Evolutionary conservation across 2,888 invertebrate genomes (phyloP).

Genomic region (Cryptosula pallasiana): DNA sequence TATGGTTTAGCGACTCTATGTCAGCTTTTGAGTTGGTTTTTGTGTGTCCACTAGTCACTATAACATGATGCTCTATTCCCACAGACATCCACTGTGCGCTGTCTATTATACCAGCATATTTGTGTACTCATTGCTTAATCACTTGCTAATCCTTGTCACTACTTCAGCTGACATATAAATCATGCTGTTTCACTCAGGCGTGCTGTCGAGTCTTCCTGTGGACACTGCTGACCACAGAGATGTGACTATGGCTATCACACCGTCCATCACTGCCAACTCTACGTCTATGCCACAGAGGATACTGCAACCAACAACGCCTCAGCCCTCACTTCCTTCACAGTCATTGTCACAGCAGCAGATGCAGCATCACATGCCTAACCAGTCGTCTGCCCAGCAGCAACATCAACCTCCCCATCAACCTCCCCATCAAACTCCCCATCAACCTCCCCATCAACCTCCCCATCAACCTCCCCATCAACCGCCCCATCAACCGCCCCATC

Average conservation of each 20-base stretch:
- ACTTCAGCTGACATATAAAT: no score
- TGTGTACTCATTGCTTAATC: no score
- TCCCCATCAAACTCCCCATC: conserved; percentile 17
- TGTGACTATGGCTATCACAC: neutral
- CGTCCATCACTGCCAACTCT: neutral
- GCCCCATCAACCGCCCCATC: conserved; percentile 25
- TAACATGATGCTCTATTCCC: no score
- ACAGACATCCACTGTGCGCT: no score
- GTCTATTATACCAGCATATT: no score
- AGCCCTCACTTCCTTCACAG: conserved; percentile 26
- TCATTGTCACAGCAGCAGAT: no score
- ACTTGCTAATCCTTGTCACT: no score
- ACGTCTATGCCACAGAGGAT: neutral
- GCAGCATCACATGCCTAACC: conserved; percentile 29
- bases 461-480: conserved; percentile 24
- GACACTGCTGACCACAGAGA: neutral
- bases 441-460: conserved; percentile 25
- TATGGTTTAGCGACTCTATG: no score
- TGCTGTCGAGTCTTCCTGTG: neutral
- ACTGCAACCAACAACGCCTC: neutral
- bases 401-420: conserved; percentile 4
- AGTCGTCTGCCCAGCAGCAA: neutral
- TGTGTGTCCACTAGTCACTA: no score
- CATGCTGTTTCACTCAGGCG: neutral
- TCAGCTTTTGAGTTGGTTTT: no score